Conservation (phyloP, 37 sponge, comb jelly and placozoan genomes). For the Aplysina aerophoba region DNA sequence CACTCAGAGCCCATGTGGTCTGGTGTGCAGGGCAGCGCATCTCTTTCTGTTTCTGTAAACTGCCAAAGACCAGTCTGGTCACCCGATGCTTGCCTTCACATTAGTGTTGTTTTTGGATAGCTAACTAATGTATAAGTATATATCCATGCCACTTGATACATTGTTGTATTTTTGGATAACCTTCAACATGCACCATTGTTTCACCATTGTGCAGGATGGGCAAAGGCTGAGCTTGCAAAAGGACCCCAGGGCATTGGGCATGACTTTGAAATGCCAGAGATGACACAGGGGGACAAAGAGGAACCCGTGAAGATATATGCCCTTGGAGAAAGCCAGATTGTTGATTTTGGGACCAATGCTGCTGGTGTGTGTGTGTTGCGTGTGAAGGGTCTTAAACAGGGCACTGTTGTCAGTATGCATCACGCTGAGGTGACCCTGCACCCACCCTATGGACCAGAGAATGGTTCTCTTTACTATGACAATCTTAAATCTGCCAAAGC, state of each 20-base stretch:
- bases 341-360: slow-evolving; percentile 62
- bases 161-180: no score
- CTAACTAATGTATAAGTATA: no score
- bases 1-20: no score
- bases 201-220: neutral
- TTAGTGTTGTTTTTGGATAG: no score
- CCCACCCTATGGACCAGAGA: slow-evolving; percentile 53
- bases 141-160: no score
- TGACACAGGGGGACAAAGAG: slow-evolving; percentile 17
- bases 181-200: neutral
- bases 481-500: slow-evolving; percentile 53
- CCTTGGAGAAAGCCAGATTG: slow-evolving; percentile 44
- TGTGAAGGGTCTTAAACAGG: neutral
- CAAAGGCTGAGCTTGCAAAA: slow-evolving; percentile 32
- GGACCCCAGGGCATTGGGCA: slow-evolving; percentile 54
- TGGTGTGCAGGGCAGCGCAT: no score
- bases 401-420: slow-evolving; percentile 10
- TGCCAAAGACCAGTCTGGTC: no score
- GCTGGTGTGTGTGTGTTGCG: slow-evolving; percentile 55
- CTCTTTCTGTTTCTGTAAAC: no score
- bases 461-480: slow-evolving; percentile 63
- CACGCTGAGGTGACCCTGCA: slow-evolving; percentile 68
- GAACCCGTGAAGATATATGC: slow-evolving; percentile 36
- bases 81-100: no score
- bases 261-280: slow-evolving; percentile 48